Conservation (phyloP, 2,888 invertebrate species). For the Tetrapedia diversipes region DNA sequence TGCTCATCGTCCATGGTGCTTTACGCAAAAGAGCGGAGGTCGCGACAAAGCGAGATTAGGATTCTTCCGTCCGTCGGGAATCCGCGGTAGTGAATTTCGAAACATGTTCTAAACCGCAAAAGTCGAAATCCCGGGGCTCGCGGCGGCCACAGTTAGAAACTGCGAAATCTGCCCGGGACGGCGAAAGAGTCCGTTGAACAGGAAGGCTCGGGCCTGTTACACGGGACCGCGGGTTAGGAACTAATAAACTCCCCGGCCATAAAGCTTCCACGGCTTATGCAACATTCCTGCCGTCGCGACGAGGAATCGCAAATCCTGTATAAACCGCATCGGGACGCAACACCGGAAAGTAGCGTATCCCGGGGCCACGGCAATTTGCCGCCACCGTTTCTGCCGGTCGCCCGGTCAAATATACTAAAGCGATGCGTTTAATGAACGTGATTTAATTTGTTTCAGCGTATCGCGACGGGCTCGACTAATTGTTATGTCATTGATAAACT, state of each 20-base stretch:
- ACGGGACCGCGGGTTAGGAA: constrained; percentile 31
- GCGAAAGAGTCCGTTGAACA: constrained; percentile 19
- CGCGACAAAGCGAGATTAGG: constrained; percentile 24
- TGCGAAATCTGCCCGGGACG: background rate
- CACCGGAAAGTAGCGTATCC: background rate
- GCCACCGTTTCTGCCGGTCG: background rate
- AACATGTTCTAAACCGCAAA: constrained; percentile 1
- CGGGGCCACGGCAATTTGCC: constrained; percentile 11
- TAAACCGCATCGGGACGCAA: constrained; percentile 25
- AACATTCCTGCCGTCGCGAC: constrained; percentile 17
- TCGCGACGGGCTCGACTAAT: background rate
- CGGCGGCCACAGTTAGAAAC: constrained; percentile 7
- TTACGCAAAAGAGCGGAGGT: too few relatives aligned
- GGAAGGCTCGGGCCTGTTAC: constrained; percentile 4
- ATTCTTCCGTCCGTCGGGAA: constrained; percentile 29
- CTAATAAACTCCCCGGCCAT: constrained; percentile 37
- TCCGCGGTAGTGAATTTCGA: background rate
- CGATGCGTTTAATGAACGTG: background rate
- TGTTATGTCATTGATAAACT: too few relatives aligned
- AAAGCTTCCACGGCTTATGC: constrained; percentile 28
- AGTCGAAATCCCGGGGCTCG: background rate
- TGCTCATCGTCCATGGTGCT: too few relatives aligned
- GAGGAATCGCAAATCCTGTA: constrained; percentile 25
- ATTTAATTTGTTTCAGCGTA: background rate
- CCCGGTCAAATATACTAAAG: background rate